Conservation (phyloP, 2,797 vertebrate genomes). For the Siniperca scherzeri region DNA sequence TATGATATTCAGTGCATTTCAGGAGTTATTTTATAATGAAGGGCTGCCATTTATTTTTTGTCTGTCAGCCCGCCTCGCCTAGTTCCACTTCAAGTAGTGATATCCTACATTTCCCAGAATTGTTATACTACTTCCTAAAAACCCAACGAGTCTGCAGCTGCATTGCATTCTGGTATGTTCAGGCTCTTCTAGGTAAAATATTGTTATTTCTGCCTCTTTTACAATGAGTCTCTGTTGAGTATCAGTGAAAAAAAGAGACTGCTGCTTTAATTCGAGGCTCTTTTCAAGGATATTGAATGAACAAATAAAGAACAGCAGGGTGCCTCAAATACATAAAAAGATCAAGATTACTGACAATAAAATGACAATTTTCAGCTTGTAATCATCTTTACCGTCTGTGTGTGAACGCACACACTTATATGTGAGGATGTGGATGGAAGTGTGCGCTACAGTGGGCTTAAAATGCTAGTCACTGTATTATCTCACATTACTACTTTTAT, state of each 20-base stretch:
- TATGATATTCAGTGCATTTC: constrained; percentile 63
- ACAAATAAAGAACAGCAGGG: constrained; percentile 48
- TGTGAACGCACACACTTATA: constrained; percentile 1
- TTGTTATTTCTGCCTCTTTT: background rate
- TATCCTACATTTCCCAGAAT: constrained; percentile 44
- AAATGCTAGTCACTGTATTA: background rate
- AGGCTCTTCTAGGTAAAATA: background rate
- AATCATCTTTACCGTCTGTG: constrained; percentile 30
- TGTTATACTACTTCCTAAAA: constrained; percentile 31
- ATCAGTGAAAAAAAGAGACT: background rate
- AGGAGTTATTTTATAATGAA: constrained; percentile 71
- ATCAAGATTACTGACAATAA: constrained; percentile 43
- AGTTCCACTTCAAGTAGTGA: constrained; percentile 38
- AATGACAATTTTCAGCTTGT: constrained; percentile 19
- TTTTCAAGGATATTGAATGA: constrained; percentile 38
- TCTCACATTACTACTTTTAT: background rate
- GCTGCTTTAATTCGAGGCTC: constrained; percentile 19
- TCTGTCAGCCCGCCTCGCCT: constrained; percentile 48
- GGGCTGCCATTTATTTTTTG: constrained; percentile 56
- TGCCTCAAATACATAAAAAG: constrained; percentile 24
- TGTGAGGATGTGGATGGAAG: background rate
- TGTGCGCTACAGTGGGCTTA: background rate
- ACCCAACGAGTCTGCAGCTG: constrained; percentile 29
- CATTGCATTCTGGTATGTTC: constrained; percentile 20
- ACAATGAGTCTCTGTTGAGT: constrained; percentile 5